These are phyloP conservation scores for Epistrophe grossulariae DNA, from an alignment of 2,888 invertebrate genomes.

Conservation along the genomic window DNA sequence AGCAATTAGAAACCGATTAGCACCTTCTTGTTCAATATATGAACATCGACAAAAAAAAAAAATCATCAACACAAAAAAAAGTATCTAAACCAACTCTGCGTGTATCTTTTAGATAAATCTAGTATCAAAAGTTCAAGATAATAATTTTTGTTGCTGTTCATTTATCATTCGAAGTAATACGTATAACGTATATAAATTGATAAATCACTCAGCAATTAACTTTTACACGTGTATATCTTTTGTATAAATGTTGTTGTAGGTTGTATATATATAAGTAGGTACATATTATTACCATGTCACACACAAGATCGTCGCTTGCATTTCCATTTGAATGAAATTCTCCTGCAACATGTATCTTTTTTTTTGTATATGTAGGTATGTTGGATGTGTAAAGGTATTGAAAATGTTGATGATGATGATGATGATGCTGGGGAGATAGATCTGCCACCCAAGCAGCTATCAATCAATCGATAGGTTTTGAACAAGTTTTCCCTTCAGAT, in stretches of 20 bases:
- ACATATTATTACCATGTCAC: slow-evolving; percentile 46
- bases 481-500: slow-evolving; percentile 56
- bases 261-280: too few species aligned
- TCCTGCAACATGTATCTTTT: slow-evolving; percentile 49
- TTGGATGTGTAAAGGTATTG: slow-evolving; percentile 45
- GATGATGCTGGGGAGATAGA: slow-evolving; percentile 54
- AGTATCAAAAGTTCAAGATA: slow-evolving; percentile 70
- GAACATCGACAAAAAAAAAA: neutral
- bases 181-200: slow-evolving; percentile 39
- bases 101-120: slow-evolving; percentile 59
- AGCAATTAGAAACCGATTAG: slow-evolving; percentile 72
- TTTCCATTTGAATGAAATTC: slow-evolving; percentile 60
- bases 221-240: slow-evolving; percentile 66
- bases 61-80: neutral
- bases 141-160: slow-evolving; percentile 46
- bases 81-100: slow-evolving; percentile 5
- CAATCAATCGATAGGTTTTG: slow-evolving; percentile 72
- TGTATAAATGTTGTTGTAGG: neutral
- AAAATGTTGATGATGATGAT: slow-evolving; percentile 57
- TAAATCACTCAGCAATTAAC: slow-evolving; percentile 73
- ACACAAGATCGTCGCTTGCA: slow-evolving; percentile 40
- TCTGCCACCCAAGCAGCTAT: slow-evolving; percentile 77
- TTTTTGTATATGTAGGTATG: neutral
- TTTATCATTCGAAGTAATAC: slow-evolving; percentile 46
- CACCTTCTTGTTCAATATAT: slow-evolving; percentile 56